Evolutionary conservation across 2,888 invertebrate species (phyloP), one percentile per base, ranked within the genome.

Genomic region (Lathronympha strigana): DNA sequence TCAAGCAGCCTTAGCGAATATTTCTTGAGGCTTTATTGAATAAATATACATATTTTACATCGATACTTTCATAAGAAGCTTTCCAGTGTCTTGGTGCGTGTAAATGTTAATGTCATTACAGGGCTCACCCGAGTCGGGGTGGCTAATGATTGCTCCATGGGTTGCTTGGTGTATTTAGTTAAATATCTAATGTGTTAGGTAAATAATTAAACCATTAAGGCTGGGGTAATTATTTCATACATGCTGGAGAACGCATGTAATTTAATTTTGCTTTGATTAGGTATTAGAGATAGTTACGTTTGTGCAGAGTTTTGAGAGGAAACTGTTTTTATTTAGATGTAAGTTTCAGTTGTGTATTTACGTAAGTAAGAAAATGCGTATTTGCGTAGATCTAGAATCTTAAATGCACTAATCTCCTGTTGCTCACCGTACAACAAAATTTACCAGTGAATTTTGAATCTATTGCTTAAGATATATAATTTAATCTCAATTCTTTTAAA

Each of bases 1-100:
- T 73, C 78, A 77, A 83, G 79, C 77, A 80, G 83, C 83, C 80
- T 83, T 77, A 79, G 78, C 76, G 84, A 81, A 85, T 83, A 86
- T 84, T 87, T 83, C 86, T 86, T 79, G 83, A 77, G 82, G 79
- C 79, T 86, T 87, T 87, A 85, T 88, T 86, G 86, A 87, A 87
- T 86, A 88, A 86, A 87, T 87, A 83, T 86, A 87, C 86, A 86
- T 88, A 87, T 86, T 82, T 84, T 74, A 76, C 79, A 83, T 79
- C 82, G 80, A 81, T 82, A 80, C 76, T 74, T n/a, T 77, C 76
- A 74, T 74, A 78, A 80, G 81, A 80, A 78, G 81, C 76, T 85
- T 83, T 79, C 76, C 76, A 79, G 69, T 72, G 75, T 76, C 72
- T 70, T 73, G 72, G 66, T 69, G 67, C 55, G 69, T 69, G 70